Evolutionary conservation across 2,888 invertebrate species (phyloP), one percentile per base, ranked within the genome.

Genomic region (Heliothis peltigera): DNA sequence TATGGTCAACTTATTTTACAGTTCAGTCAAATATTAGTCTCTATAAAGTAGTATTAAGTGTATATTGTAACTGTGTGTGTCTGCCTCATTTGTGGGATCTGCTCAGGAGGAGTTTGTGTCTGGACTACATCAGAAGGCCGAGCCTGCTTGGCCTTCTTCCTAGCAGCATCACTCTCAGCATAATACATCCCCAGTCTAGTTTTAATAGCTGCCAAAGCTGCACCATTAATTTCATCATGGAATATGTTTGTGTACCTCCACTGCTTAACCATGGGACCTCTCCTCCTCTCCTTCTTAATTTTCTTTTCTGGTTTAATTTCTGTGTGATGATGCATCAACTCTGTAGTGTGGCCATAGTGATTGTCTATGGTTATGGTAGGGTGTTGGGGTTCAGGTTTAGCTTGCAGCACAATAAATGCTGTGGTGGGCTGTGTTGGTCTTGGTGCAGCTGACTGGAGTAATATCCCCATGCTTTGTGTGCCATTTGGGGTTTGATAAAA

Each of bases 191-290:
- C 93, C 28, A 95, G 86, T 63, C 95, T 90, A 4, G 95, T 95
- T 79, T 95, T 95, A n/a, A 95, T 95, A 17, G 95, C 95, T 43
- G 94, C 92, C 43, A 95, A 83, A 39, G 95, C 95, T 43, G 95
- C 94, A 43, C 95, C 95, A 86, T 95, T 95, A 4, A 95, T 95
- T 81, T 95, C 95, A 82, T 95, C 95, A 86, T 95, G 95, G 74
- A 95, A 95, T 78, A 95, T 94, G 79, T 95, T 95, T 18, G 95
- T 95, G 75, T 95, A 95, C 69, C 95, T 89, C 95, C 95, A 95
- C 69, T 95, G 95, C 78, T 95, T 95, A 0, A 95, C 95, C 47
- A 93, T 78, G 52, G 95, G 95, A 4, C 95, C 94, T 68, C 89
- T 89, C 79, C 89, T 92, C 75, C 91, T 90, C 69, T 94, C 92